Percentiles rank a stretch among this genome's conserved stretches.
These are phyloP conservation scores for Mycteria americana DNA, from an alignment of 2,797 vertebrate genomes.

Conservation along the genomic window DNA sequence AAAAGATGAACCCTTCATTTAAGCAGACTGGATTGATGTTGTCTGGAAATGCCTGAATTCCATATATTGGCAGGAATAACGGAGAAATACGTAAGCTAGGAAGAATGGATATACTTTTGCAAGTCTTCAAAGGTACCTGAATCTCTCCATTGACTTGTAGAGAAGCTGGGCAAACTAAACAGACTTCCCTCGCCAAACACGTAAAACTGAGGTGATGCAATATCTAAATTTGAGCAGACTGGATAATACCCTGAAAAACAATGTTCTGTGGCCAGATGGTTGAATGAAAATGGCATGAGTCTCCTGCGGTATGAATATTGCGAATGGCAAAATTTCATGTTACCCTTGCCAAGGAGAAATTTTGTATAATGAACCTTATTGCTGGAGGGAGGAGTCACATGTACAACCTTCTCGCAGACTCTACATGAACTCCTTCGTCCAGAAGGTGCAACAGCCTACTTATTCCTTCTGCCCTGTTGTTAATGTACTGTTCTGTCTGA, in stretches of 20 bases:
- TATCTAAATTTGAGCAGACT: slow-evolving; percentile 52
- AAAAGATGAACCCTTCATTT: background rate
- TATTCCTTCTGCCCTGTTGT: background rate
- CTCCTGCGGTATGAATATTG: slow-evolving; percentile 51
- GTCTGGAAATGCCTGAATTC: background rate
- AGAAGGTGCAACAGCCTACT: slow-evolving; percentile 47
- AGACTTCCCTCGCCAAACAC: slow-evolving; percentile 15
- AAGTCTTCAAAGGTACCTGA: background rate
- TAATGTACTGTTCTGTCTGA: background rate
- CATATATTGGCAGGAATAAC: background rate
- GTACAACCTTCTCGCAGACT: slow-evolving; percentile 29
- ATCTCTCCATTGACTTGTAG: slow-evolving; percentile 20
- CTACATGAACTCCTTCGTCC: slow-evolving; percentile 33
- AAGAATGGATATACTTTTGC: background rate
- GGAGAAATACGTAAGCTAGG: background rate
- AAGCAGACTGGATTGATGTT: background rate
- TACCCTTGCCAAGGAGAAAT: slow-evolving; percentile 52
- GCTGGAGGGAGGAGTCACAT: slow-evolving; percentile 44
- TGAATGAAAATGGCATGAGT: slow-evolving; percentile 62
- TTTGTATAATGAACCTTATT: slow-evolving; percentile 52
- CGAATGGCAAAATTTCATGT: slow-evolving; percentile 37
- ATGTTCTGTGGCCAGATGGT: slow-evolving; percentile 59
- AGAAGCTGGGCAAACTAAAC: slow-evolving; percentile 2
- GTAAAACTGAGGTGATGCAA: slow-evolving; percentile 44
- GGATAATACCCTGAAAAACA: slow-evolving; percentile 58